Base-by-base conservation (phyloP, 2,113 vertebrate species). In the Protobothrops flavoviridis region DNA sequence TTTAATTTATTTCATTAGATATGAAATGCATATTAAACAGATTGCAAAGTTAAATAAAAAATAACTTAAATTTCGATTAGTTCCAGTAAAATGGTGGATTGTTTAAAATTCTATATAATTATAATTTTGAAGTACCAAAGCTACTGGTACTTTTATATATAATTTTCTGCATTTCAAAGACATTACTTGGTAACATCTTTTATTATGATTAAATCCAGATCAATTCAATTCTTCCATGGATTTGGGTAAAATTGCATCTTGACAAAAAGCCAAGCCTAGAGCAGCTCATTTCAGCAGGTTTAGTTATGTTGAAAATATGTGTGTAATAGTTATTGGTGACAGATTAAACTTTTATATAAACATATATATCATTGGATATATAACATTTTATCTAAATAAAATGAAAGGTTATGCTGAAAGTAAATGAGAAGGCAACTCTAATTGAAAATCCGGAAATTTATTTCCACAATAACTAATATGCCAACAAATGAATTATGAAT, bases 341-440 rank as follows among this genome's bases (percentile, higher is more conserved):
- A 95, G 91, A 96, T 94, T 96, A 90, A 9, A 96, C 96, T 8
- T 97, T 96, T 90, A 94, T 95, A 94, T 96, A 96, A 26, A 97
- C 87, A 96, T 45, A 43, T 96, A 57, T 94, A 94, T 96, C 95
- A 95, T 95, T 94, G 94, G 95, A 96, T 95, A 96, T 94, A 64
- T 96, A 95, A 95, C 88, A 92, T 91, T 94, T 97, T 95, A 96
- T 96, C 95, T 64, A 1, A 26, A 29, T 29, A 29, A 64, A 12
- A 29, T 2, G 15, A 20, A 39, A 81, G 33, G 74, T 39, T 81
- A 81, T 81, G 15, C 69, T 81, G 74, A 81, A 17, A 39, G 6
- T 43, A 43, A 39, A 81, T 81, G 17, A 43, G 33, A 81, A 81
- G 6, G 74, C 6, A 43, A 21, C 0, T 39, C 15, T 81, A 81